These are phyloP conservation scores for Trematomus bernacchii DNA, from an alignment of 2,797 vertebrate species.

Conservation along the genomic window DNA sequence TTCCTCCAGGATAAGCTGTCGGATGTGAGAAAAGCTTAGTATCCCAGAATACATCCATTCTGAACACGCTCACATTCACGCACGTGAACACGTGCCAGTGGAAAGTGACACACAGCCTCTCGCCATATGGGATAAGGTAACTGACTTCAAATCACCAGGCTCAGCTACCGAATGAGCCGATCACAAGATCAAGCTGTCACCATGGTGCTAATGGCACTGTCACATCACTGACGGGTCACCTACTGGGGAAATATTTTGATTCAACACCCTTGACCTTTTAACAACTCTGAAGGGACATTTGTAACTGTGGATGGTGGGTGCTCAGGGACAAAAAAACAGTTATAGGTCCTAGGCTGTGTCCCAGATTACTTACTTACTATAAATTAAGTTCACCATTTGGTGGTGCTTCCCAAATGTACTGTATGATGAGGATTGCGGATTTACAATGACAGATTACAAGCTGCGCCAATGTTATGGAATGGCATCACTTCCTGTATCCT, in stretches of 20 bases:
- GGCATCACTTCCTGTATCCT: too few species aligned
- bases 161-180: constrained; percentile 37
- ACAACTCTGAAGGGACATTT: constrained; percentile 28
- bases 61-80: constrained; percentile 42
- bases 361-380: too few species aligned
- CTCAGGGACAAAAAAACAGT: constrained; percentile 3
- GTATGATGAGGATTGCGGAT: too few species aligned
- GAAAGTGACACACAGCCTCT: constrained; percentile 24
- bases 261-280: constrained; percentile 14
- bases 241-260: constrained; percentile 18
- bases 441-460: too few species aligned
- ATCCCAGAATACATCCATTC: constrained; percentile 58
- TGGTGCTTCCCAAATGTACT: too few species aligned
- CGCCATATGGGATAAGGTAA: constrained; percentile 16
- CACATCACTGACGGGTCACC: constrained; percentile 30
- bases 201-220: constrained; percentile 29
- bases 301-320: constrained; percentile 4
- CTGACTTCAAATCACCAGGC: constrained; percentile 29
- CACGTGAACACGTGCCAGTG: constrained; percentile 22
- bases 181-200: constrained; percentile 39
- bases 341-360: not conserved
- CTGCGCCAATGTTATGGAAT: too few species aligned
- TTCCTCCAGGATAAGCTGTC: constrained; percentile 70
- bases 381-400: too few species aligned
- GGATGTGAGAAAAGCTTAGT: constrained; percentile 71